Evolutionary conservation across 1,140 invertebrate genomes (phyloP).

Genomic region (Eueides isabella): DNA sequence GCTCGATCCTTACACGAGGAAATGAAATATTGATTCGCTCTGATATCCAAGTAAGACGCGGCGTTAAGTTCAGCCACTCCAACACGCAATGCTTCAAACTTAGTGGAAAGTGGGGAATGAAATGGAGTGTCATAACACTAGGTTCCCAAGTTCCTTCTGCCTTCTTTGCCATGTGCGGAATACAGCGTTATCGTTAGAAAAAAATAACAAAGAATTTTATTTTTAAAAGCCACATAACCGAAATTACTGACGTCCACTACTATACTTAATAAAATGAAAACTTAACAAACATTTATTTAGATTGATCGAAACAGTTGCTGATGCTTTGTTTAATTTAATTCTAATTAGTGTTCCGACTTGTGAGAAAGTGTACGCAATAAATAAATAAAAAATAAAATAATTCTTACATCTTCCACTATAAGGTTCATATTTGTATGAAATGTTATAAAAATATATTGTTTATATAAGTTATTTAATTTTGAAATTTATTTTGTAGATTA

Average conservation of each 20-base stretch:
- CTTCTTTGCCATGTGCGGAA: too few species aligned
- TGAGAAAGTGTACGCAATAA: conserved; percentile 54
- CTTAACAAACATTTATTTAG: conserved; percentile 14
- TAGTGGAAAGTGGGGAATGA: too few species aligned
- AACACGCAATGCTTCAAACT: too few species aligned
- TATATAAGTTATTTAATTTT: not conserved
- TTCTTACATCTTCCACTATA: not conserved
- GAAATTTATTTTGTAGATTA: not conserved
- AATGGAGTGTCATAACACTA: too few species aligned
- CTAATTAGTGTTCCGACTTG: conserved; percentile 68
- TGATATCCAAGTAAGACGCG: too few species aligned
- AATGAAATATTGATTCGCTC: too few species aligned
- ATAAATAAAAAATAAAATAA: not conserved
- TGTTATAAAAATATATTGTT: conserved; percentile 3
- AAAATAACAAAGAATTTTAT: too few species aligned
- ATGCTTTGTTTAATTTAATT: conserved; percentile 70
- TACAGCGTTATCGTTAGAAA: too few species aligned
- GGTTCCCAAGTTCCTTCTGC: too few species aligned
- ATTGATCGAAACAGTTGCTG: conserved; percentile 24
- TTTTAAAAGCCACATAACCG: too few species aligned
- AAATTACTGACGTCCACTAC: not conserved
- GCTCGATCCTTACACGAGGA: too few species aligned
- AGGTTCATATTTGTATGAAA: not conserved
- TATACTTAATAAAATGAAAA: conserved; percentile 4
- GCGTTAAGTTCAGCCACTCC: too few species aligned